Evolutionary conservation across 2,888 invertebrate species (phyloP), one percentile per base, ranked within the genome.

Genomic region (Aleiodes testaceus): DNA sequence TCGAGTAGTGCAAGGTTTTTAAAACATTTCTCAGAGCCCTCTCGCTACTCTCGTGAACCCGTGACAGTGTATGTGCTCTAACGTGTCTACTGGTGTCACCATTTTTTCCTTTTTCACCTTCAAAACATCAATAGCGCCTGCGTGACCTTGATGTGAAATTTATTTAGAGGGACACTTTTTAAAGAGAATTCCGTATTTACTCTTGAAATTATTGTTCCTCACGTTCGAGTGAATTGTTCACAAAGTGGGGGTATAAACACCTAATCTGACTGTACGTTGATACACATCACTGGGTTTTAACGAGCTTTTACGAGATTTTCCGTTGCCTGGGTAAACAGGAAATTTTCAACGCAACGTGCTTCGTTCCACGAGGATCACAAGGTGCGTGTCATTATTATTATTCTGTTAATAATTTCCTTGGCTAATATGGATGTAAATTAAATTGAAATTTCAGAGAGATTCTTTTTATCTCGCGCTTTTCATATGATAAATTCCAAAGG

Each of bases 61-160:
- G 68, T 61, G 49, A 16, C 26, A 59, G 59, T 59, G 59, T 16
- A 42, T 59, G 36, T 59, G 36, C 5, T 47, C 45, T 22, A 20
- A 18, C 45, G 49, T 49, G 42, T 22, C 22, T 49, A 14, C 36
- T 70, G 30, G 7, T 22, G 16, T 70, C 49, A 2, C 64, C 44
- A 65, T 65, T 65, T 65, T 36, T 47, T 26, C 26, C 26, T 26
- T 64, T 30, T 30, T 65, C 22, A 26, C 36, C 30, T 59, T 30
- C 14, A 16, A 9, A 36, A 18, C 7, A 11, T 36, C 12, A 42
- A 42, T 59, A 42, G 66, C 71, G 63, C 67, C 45, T 67, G 64
- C 64, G 71, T 72, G 71, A 64, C 67, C 63, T 72, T 72, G 52
- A 45, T 45, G 59, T 59, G 59, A 16, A 30, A 22, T 30, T 30